Conservation (phyloP, 2,113 vertebrate genomes). For the Ascaphus truei region DNA sequence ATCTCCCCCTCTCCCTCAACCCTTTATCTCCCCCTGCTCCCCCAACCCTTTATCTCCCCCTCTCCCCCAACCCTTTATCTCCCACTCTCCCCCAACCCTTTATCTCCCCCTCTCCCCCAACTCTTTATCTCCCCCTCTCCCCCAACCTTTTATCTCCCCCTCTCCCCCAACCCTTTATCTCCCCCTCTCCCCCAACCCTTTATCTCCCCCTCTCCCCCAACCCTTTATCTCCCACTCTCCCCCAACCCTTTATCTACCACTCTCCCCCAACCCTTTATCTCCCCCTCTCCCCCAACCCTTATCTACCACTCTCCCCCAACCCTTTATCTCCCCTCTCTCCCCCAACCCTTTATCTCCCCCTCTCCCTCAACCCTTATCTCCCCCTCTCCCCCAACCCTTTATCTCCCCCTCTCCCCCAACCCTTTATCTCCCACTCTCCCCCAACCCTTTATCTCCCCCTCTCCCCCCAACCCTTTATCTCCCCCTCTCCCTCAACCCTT, state of each 20-base stretch:
- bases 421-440: not conserved
- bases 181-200: not conserved
- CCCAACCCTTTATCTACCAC: no score
- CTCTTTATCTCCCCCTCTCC: not conserved
- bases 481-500: not conserved
- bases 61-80: not conserved
- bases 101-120: not conserved
- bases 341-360: not conserved
- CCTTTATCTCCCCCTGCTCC: no score
- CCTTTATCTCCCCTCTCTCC: not conserved
- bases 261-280: not conserved
- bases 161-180: no score
- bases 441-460: no score
- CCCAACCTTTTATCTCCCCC: no score
- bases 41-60: not conserved
- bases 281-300: not conserved
- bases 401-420: not conserved
- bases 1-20: not conserved
- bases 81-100: not conserved
- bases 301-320: no score
- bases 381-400: no score
- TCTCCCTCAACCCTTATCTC: slow-evolving; percentile 43
- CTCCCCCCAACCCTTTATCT: no score
- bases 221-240: not conserved
- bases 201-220: not conserved